Evolutionary conservation across 2,113 vertebrate species (phyloP).

Genomic region (Addax nasomaculatus): DNA sequence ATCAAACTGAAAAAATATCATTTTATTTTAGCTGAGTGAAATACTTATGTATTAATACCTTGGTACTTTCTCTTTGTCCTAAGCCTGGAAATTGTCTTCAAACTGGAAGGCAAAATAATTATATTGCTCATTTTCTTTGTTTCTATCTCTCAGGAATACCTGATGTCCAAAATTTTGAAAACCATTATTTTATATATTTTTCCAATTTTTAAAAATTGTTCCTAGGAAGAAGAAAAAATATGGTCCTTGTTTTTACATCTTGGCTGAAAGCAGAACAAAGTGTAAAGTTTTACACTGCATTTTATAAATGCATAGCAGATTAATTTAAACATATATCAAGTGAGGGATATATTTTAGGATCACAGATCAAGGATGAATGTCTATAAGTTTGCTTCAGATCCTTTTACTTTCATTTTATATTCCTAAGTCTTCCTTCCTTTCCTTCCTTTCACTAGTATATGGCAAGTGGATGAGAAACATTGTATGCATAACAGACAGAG

Average conservation of each 20-base stretch:
- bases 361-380: not conserved
- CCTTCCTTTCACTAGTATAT: not conserved
- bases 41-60: not conserved
- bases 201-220: not conserved
- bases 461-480: not conserved
- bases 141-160: not conserved
- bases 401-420: not conserved
- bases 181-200: not conserved
- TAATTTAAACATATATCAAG: not conserved
- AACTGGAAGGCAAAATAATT: not conserved
- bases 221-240: not conserved
- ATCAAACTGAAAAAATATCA: not conserved
- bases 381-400: not conserved
- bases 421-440: not conserved
- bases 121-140: not conserved
- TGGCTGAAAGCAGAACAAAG: not conserved
- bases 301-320: not conserved
- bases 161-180: not conserved
- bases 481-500: not conserved
- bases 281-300: not conserved
- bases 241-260: not conserved
- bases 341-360: not conserved
- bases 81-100: not conserved
- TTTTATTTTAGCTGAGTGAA: not conserved
- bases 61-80: no score